Conservation (phyloP, 2,797 vertebrate genomes). For the Eurystomus glaucurus region DNA sequence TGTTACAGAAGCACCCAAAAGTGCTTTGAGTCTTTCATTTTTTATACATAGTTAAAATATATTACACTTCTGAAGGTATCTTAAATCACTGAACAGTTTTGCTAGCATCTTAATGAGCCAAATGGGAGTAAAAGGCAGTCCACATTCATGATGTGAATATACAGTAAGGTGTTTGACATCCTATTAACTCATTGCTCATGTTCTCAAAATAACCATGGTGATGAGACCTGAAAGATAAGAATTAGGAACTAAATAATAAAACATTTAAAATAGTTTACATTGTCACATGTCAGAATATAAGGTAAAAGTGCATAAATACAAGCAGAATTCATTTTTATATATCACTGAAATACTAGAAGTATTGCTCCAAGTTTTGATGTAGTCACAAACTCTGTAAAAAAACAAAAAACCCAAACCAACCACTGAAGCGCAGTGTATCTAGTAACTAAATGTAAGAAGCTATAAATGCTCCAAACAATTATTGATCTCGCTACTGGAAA, state of each 20-base stretch:
- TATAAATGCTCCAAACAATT: background rate
- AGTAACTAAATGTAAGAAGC: background rate
- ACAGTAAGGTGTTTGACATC: slow-evolving; percentile 77
- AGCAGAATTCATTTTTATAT: background rate
- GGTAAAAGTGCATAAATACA: background rate
- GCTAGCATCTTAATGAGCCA: slow-evolving; percentile 77
- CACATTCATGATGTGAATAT: slow-evolving; percentile 83
- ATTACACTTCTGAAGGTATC: slow-evolving; percentile 81
- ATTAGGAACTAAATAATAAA: slow-evolving; percentile 33
- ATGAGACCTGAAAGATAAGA: slow-evolving; percentile 92
- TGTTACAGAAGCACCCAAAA: slow-evolving; percentile 71
- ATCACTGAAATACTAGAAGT: background rate
- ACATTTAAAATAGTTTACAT: background rate
- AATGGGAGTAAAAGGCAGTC: slow-evolving; percentile 82
- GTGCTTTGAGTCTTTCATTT: slow-evolving; percentile 80
- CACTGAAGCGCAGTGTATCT: accelerated
- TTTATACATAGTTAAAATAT: slow-evolving; percentile 85
- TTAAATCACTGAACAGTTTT: slow-evolving; percentile 79
- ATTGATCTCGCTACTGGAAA: background rate
- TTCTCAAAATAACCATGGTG: slow-evolving; percentile 98
- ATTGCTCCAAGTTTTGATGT: background rate
- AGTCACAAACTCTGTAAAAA: background rate
- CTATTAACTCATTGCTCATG: slow-evolving; percentile 85
- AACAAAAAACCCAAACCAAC: background rate
- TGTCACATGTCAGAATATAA: background rate